These are phyloP conservation scores for Epinotia ramella DNA, from an alignment of 2,888 invertebrate species.

Conservation along the genomic window DNA sequence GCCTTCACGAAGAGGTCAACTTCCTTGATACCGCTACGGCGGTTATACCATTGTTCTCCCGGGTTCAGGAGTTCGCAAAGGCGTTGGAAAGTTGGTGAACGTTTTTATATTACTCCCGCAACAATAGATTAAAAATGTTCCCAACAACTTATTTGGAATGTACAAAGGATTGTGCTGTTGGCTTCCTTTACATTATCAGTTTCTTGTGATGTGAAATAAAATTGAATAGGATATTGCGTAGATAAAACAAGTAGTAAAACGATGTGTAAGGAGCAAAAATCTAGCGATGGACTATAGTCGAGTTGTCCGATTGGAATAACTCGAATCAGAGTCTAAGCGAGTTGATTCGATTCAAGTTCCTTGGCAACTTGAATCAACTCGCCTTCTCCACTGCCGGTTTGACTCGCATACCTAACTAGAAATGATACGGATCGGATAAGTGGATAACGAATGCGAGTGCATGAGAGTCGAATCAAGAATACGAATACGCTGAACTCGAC, in stretches of 20 bases:
- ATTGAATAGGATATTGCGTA: background rate
- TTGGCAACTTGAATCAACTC: too few relatives aligned
- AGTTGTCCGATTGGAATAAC: too few relatives aligned
- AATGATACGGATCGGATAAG: too few relatives aligned
- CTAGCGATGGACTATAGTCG: too few relatives aligned
- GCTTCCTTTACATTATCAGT: background rate
- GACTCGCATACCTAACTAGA: too few relatives aligned
- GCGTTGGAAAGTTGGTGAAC: conserved; percentile 13
- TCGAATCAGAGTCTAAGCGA: too few relatives aligned
- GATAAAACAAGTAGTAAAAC: background rate
- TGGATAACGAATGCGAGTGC: too few relatives aligned
- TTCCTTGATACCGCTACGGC: background rate
- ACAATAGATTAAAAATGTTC: conserved; percentile 36
- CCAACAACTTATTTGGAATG: conserved; percentile 22
- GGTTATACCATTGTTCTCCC: background rate
- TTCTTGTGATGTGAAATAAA: background rate
- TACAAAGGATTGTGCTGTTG: background rate
- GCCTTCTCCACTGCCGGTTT: too few relatives aligned
- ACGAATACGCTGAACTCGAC: too few relatives aligned
- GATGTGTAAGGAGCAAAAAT: background rate
- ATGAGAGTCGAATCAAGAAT: too few relatives aligned
- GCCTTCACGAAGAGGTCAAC: background rate
- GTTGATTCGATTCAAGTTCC: too few relatives aligned
- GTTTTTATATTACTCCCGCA: conserved; percentile 33
- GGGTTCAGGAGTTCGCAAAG: conserved; percentile 2